phyloP scores from a whole-genome alignment of 1,140 invertebrate species.

The Hylaeus volcanicus region DNA sequence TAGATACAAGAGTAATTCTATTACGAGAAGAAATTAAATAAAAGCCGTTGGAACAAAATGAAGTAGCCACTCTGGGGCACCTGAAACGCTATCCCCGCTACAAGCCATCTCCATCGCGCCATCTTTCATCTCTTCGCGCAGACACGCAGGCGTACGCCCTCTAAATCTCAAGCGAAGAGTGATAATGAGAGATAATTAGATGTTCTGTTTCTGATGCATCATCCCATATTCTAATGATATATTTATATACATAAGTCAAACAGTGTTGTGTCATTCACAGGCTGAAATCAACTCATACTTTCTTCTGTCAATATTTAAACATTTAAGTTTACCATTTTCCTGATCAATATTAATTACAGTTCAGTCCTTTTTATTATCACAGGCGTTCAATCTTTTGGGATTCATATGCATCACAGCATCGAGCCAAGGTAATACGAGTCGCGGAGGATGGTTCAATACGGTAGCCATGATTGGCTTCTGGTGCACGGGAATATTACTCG shows the following conservation, averaged over 20 bases:
- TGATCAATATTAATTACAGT: not conserved
- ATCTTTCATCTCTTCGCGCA: too few relatives aligned
- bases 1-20: too few relatives aligned
- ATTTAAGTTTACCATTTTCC: too few relatives aligned
- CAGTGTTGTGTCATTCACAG: not conserved
- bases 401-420: slow-evolving; percentile 91
- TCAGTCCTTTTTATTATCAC: slow-evolving; percentile 69
- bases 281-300: not conserved
- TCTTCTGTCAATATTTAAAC: not conserved
- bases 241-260: not conserved
- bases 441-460: slow-evolving; percentile 88
- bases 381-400: slow-evolving; percentile 89
- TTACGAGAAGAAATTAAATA: too few relatives aligned
- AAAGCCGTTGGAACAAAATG: too few relatives aligned
- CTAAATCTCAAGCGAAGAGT: not conserved
- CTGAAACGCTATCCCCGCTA: too few relatives aligned
- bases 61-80: too few relatives aligned
- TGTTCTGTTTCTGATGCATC: not conserved
- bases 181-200: not conserved
- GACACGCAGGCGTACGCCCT: too few relatives aligned
- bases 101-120: too few relatives aligned
- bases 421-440: slow-evolving; percentile 77
- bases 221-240: not conserved
- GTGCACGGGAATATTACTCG: slow-evolving; percentile 89
- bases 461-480: slow-evolving; percentile 93